phyloP scores from a whole-genome alignment of 2,888 invertebrate species.

The Aleiodes alternator region DNA sequence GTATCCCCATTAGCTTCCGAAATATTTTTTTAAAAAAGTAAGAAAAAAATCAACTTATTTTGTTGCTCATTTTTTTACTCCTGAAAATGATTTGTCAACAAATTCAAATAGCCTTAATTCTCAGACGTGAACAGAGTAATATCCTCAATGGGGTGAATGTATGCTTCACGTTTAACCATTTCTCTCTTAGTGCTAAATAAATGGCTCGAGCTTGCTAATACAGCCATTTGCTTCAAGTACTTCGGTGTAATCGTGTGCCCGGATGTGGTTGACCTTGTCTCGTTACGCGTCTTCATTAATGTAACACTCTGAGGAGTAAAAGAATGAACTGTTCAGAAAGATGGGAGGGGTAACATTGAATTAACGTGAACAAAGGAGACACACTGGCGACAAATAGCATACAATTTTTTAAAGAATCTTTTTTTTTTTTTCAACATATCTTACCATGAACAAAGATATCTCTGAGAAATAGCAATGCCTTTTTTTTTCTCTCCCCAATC shows the following conservation, averaged over 20 bases:
- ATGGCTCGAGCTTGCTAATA: constrained; percentile 37
- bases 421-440: constrained; percentile 12
- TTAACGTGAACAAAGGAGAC: constrained; percentile 27
- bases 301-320: constrained; percentile 1
- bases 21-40: no score
- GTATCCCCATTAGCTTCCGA: no score
- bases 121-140: background rate
- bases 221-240: constrained; percentile 37
- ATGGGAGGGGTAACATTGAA: background rate
- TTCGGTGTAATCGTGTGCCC: constrained; percentile 35
- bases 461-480: constrained; percentile 33
- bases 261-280: constrained; percentile 54
- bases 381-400: constrained; percentile 13
- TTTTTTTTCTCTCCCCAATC: constrained; percentile 45
- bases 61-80: no score
- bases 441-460: constrained; percentile 7
- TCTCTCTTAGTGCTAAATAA: constrained; percentile 46
- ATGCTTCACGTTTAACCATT: constrained; percentile 46
- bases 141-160: constrained; percentile 40
- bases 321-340: no score
- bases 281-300: constrained; percentile 51
- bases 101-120: no score
- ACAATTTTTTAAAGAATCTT: constrained; percentile 16
- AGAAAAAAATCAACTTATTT: no score
- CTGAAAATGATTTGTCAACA: no score